Evolutionary conservation across 2,888 invertebrate species (phyloP).

Genomic region (Priocnemis perturbator): DNA sequence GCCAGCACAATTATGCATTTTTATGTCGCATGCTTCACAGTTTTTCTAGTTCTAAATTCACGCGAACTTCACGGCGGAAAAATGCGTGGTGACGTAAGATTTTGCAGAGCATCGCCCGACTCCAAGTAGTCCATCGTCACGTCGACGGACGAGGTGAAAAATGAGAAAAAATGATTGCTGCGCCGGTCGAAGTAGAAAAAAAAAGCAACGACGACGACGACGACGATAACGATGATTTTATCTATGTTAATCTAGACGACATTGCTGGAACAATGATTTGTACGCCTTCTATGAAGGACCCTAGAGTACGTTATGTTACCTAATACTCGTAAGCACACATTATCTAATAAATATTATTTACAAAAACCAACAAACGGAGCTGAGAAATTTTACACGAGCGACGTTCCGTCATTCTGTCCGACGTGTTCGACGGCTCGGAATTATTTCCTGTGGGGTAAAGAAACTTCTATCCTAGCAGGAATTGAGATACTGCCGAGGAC

Average conservation of each 20-base stretch:
- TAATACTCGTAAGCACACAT: slow-evolving; percentile 71
- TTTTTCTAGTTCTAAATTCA: no score
- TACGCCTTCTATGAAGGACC: slow-evolving; percentile 73
- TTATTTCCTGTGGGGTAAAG: background rate
- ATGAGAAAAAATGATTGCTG: no score
- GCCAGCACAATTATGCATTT: no score
- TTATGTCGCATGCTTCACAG: no score
- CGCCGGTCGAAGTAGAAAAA: no score
- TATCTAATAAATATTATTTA: slow-evolving; percentile 72
- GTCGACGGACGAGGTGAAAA: no score
- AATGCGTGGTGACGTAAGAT: no score
- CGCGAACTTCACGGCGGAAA: no score
- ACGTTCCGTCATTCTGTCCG: background rate
- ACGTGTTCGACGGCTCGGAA: background rate
- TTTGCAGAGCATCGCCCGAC: no score
- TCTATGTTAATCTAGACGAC: slow-evolving; percentile 70
- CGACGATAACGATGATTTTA: slow-evolving; percentile 66
- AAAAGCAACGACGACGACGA: slow-evolving; percentile 29
- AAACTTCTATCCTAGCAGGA: background rate
- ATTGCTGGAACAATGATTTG: slow-evolving; percentile 74
- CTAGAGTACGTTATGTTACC: slow-evolving; percentile 72
- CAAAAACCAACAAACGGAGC: slow-evolving; percentile 54
- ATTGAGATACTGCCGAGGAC: background rate
- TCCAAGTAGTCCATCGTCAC: no score
- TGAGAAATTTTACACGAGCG: background rate